A percentile compares a stretch with the other conserved stretches of the same genome.
Evolutionary conservation across 2,888 invertebrate genomes (phyloP).

Genomic region (Volucella inanis): DNA sequence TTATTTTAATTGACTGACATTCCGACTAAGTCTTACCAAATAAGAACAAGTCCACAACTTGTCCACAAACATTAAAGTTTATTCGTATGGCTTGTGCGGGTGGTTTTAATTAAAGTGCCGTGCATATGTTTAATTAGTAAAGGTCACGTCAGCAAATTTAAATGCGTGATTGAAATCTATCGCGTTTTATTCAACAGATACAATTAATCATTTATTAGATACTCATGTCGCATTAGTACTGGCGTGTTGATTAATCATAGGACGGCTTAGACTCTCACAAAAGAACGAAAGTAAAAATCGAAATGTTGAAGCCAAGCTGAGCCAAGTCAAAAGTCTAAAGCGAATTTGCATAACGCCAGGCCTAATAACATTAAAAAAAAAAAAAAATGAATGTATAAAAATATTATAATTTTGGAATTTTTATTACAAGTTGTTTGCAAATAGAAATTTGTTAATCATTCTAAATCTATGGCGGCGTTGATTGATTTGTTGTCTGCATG

Average conservation of each 20-base stretch:
- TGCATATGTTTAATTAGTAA: neutral
- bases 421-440: constrained; percentile 1
- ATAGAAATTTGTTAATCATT: constrained; percentile 30
- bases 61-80: too few species aligned
- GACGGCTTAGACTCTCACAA: neutral
- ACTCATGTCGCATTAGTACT: constrained; percentile 64
- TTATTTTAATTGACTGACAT: neutral
- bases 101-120: constrained; percentile 17
- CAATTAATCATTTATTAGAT: constrained; percentile 65
- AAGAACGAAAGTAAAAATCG: neutral
- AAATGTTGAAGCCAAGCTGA: too few species aligned
- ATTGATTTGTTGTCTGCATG: constrained; percentile 4
- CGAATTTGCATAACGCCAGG: constrained; percentile 6
- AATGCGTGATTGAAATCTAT: constrained; percentile 42
- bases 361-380: neutral
- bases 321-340: neutral
- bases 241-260: constrained; percentile 59
- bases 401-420: constrained; percentile 1
- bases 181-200: constrained; percentile 51
- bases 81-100: constrained; percentile 1
- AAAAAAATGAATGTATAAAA: neutral
- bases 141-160: constrained; percentile 37
- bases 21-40: constrained; percentile 6
- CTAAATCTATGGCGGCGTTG: neutral
- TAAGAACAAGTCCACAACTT: neutral